These are phyloP conservation scores for Cantharis lateralis DNA, from an alignment of 2,888 invertebrate species.

Conservation along the genomic window DNA sequence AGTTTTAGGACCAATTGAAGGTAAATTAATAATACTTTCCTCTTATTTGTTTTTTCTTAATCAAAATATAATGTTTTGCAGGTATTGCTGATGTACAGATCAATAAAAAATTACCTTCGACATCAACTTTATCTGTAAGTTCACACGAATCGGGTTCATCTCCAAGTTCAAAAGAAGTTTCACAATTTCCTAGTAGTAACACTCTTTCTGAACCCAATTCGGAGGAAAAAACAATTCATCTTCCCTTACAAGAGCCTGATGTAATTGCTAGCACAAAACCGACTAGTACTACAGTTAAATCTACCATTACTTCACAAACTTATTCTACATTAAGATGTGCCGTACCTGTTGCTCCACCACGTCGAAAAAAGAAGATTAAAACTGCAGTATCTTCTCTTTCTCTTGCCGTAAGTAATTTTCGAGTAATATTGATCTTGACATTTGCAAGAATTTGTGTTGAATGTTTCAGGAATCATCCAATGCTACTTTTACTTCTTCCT, in stretches of 20 bases:
- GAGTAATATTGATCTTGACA: background rate
- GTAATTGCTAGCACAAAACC: conserved; percentile 91
- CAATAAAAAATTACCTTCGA: conserved; percentile 45
- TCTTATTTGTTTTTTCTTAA: background rate
- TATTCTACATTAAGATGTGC: conserved; percentile 40
- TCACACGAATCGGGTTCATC: conserved; percentile 53
- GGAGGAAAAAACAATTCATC: conserved; percentile 46
- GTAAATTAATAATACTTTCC: conserved; percentile 12
- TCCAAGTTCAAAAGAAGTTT: conserved; percentile 51
- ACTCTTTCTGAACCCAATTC: conserved; percentile 43
- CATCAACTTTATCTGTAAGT: conserved; percentile 51
- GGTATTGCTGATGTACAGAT: conserved; percentile 34
- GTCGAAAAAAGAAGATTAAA: conserved; percentile 74
- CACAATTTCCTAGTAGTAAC: conserved; percentile 52
- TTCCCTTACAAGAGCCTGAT: conserved; percentile 80
- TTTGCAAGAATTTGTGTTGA: background rate
- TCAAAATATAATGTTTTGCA: background rate
- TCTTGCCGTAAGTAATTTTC: conserved; percentile 37
- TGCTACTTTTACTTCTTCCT: conserved; percentile 55
- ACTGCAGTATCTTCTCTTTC: conserved; percentile 36
- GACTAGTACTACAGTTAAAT: conserved; percentile 52
- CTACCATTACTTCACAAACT: conserved; percentile 37
- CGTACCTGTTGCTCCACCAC: conserved; percentile 75
- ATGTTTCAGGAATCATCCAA: conserved; percentile 41
- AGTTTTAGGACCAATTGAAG: conserved; percentile 62